These are phyloP conservation scores for Nasonia longicornis DNA, from an alignment of 1,140 invertebrate genomes.

Conservation along the genomic window DNA sequence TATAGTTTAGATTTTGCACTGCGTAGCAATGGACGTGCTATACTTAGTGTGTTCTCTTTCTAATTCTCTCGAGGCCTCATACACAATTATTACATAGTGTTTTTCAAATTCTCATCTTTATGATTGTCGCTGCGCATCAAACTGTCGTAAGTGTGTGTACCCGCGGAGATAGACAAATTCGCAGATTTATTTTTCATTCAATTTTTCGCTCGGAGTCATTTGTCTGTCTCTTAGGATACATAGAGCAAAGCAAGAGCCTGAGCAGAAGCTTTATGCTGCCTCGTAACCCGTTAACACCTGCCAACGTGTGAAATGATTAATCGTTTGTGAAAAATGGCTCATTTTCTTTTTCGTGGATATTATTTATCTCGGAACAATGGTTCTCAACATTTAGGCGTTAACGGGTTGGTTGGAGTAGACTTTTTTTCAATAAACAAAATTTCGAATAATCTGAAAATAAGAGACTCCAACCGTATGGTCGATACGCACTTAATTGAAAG, in stretches of 20 bases:
- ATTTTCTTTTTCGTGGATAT: too few relatives aligned
- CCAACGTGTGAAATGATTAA: not conserved
- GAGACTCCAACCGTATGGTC: not conserved
- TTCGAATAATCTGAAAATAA: not conserved
- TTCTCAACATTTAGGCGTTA: not conserved
- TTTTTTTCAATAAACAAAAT: not conserved
- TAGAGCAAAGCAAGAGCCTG: not conserved
- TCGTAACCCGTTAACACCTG: not conserved
- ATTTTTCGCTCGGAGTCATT: not conserved
- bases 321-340: not conserved
- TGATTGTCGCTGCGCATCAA: not conserved
- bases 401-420: not conserved
- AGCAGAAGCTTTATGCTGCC: not conserved
- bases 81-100: not conserved
- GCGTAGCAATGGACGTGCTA: not conserved
- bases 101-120: not conserved
- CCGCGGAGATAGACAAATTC: not conserved
- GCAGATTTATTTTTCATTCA: not conserved
- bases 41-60: not conserved
- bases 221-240: not conserved
- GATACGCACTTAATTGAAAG: not conserved
- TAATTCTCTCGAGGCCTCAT: not conserved
- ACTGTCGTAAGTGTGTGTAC: not conserved
- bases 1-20: conserved; percentile 1
- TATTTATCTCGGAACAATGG: not conserved